Base-by-base conservation (phyloP, 2,888 invertebrate genomes). In the Trissoscelio sp. region DNA sequence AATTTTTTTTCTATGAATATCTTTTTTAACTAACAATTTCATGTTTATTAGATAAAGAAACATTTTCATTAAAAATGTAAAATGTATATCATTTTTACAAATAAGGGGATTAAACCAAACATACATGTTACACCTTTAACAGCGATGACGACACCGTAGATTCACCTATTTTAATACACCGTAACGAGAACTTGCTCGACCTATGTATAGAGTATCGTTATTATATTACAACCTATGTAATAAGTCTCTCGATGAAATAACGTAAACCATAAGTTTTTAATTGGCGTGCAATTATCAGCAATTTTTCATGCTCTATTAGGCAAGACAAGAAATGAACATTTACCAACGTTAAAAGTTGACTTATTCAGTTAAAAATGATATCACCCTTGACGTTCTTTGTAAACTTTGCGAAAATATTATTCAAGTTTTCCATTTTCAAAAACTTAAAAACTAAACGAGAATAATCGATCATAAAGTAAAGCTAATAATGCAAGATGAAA, bases 101-200 rank as follows among this genome's bases (percentile, higher is more conserved):
- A 24, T 7, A 22, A 9, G 2, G n/a, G 44, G n/a, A 28, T 28
- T 3, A 18, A 58, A 48, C 37, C 1, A 20, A 64, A 34, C 5
- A 48, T 34, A 6, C 39, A 22, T 11, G 53, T 69, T 22, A 31
- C 28, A 57, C 9, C 14, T 51, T 77, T 44, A 60, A 48, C 57
- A 69, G 60, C 67, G 53, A 69, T 18, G 62, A 51, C 39, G 16
- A 60, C 66, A 37, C 57, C 22, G 22, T 64, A 64, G 60, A 16
- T 66, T 60, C 66, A 16, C 53, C 39, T 66, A 79, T 53, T 60
- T 73, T 73, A 64, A 66, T 73, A 67, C 72, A 79, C 37, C 60
- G 53, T 60, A 79, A 51, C 34, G 34, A 73, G 60, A 79, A 73
- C 53, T 79, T 79, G 31, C 58, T 67, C 51, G 20, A 58, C 60